Evolutionary conservation across 1,140 invertebrate species (phyloP).

Genomic region (Muscidifurax raptorellus): DNA sequence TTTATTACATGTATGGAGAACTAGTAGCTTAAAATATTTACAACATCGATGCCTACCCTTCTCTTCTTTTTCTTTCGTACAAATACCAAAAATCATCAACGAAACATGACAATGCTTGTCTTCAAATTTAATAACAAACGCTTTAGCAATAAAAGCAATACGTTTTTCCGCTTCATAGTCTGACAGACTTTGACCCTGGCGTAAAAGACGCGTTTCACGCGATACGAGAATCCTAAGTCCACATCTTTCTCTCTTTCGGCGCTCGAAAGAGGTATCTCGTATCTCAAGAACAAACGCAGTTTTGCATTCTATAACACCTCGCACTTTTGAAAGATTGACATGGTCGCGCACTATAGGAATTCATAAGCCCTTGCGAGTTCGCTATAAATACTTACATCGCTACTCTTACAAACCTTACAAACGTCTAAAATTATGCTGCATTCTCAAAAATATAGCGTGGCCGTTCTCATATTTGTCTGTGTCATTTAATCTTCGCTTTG

Average conservation of each 20-base stretch:
- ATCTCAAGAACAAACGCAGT: not conserved
- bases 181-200: slow-evolving; percentile 13
- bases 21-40: slow-evolving; percentile 31
- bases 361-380: slow-evolving; percentile 60
- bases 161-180: slow-evolving; percentile 5
- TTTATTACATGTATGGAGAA: slow-evolving; percentile 26
- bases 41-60: slow-evolving; percentile 28
- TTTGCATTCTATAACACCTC: not conserved
- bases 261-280: not conserved
- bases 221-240: not conserved
- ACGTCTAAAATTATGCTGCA: slow-evolving; percentile 72
- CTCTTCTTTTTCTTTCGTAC: not conserved
- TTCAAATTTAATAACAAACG: slow-evolving; percentile 31
- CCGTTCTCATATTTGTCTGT: slow-evolving; percentile 59
- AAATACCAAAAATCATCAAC: slow-evolving; percentile 28
- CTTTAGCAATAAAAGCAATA: slow-evolving; percentile 23
- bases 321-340: slow-evolving; percentile 48
- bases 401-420: slow-evolving; percentile 74
- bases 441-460: slow-evolving; percentile 75
- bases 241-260: not conserved
- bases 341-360: slow-evolving; percentile 57
- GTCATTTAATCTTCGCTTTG: slow-evolving; percentile 2
- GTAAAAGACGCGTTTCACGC: not conserved
- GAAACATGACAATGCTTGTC: slow-evolving; percentile 1
- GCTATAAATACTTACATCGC: slow-evolving; percentile 63